A percentile compares a stretch with the other conserved stretches of the same genome.
phyloP scores from a whole-genome alignment of 2,797 vertebrate genomes.

The Pangasius krempfi region DNA sequence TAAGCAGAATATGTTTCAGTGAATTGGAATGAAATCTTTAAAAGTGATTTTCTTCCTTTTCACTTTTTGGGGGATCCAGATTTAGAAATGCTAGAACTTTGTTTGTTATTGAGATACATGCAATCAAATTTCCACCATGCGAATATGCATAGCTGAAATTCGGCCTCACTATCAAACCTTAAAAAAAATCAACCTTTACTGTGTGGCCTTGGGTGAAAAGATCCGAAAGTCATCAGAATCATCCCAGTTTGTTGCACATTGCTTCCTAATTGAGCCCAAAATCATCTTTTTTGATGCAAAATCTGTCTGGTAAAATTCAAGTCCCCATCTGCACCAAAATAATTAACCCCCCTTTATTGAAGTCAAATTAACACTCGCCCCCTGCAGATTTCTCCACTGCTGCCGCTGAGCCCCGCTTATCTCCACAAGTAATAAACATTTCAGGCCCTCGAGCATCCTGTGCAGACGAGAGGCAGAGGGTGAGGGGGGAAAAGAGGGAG shows the following conservation, averaged over 20 bases:
- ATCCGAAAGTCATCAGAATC: constrained; percentile 22
- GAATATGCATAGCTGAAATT: no score
- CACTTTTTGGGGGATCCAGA: not conserved
- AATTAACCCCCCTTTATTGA: constrained; percentile 63
- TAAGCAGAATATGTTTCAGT: not conserved
- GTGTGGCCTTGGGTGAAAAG: not conserved
- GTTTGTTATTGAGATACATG: not conserved
- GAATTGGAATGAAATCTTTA: not conserved
- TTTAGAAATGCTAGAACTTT: not conserved
- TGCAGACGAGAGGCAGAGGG: constrained; percentile 22
- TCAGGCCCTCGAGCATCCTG: constrained; percentile 54
- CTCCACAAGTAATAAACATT: constrained; percentile 67
- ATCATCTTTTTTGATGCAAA: constrained; percentile 51
- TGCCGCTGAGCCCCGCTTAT: constrained; percentile 54
- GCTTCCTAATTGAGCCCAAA: constrained; percentile 41
- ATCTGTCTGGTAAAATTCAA: constrained; percentile 52
- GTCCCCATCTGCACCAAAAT: constrained; percentile 58
- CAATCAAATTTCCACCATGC: not conserved
- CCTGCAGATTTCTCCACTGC: constrained; percentile 48
- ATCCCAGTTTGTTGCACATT: constrained; percentile 41
- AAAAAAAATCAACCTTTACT: not conserved
- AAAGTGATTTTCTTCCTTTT: not conserved
- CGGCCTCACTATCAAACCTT: not conserved
- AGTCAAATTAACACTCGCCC: constrained; percentile 60
- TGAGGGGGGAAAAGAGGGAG: constrained; percentile 19